Evolutionary conservation across 2,113 vertebrate species (phyloP).

Genomic region (Ageneiosus marmoratus): DNA sequence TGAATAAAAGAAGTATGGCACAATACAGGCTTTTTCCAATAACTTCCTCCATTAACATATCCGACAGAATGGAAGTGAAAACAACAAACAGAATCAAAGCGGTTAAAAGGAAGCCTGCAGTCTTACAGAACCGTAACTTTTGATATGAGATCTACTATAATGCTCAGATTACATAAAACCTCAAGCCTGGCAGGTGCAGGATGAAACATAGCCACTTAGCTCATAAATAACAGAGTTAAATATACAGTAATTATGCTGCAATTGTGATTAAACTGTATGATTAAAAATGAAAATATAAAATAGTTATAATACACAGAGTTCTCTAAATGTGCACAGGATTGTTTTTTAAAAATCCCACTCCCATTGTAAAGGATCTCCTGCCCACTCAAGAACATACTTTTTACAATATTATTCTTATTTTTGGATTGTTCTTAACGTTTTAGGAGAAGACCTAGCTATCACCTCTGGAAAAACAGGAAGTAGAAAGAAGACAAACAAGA

Average conservation of each 20-base stretch:
- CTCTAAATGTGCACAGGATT: not conserved
- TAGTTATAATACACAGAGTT: too few species aligned
- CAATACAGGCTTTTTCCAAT: not conserved
- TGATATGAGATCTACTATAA: conserved; percentile 39
- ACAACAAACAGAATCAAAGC: not conserved
- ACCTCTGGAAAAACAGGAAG: not conserved
- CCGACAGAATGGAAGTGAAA: not conserved
- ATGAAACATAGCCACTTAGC: conserved; percentile 28
- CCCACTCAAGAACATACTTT: too few species aligned
- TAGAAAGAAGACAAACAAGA: not conserved
- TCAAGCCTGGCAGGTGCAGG: conserved; percentile 27
- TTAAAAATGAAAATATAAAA: not conserved
- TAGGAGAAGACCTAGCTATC: not conserved
- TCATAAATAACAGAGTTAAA: conserved; percentile 55
- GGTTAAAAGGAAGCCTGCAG: conserved; percentile 33
- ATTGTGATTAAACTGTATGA: not conserved
- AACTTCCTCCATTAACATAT: conserved; percentile 6
- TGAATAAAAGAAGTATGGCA: not conserved
- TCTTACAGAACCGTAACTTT: conserved; percentile 27
- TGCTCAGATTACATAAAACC: conserved; percentile 30
- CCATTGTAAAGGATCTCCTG: not conserved
- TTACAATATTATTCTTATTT: too few species aligned
- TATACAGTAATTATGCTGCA: not conserved
- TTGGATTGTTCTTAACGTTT: not conserved
- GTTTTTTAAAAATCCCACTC: not conserved